Evolutionary conservation across 2,113 vertebrate species (phyloP).

Genomic region (Falcunculus frontatus): DNA sequence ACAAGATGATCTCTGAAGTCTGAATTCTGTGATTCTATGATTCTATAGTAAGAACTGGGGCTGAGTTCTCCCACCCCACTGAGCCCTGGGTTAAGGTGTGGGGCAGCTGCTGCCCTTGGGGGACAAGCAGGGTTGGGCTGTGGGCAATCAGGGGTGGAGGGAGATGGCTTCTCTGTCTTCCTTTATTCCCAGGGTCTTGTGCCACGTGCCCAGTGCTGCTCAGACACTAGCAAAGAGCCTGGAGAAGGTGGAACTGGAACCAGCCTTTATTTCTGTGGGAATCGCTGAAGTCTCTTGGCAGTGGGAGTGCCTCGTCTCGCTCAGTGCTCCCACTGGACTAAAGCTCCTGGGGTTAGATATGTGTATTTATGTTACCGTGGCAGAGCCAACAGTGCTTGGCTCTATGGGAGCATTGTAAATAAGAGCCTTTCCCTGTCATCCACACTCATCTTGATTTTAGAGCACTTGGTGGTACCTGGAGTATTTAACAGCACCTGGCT

Average conservation of each 20-base stretch:
- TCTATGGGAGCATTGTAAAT: background rate
- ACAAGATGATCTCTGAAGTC: background rate
- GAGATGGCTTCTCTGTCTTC: background rate
- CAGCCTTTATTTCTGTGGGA: background rate
- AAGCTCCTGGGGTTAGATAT: background rate
- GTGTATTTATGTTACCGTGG: background rate
- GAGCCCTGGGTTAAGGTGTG: background rate
- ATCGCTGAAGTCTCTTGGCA: background rate
- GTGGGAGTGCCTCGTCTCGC: accelerated
- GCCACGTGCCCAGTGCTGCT: background rate
- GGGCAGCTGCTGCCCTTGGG: background rate
- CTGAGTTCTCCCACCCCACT: background rate
- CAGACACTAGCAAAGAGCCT: background rate
- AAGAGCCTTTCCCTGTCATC: constrained; percentile 10
- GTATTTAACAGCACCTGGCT: constrained; percentile 55
- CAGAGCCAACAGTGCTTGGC: background rate
- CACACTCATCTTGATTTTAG: constrained; percentile 26
- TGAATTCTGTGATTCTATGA: background rate
- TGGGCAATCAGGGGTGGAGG: background rate
- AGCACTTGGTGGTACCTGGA: constrained; percentile 26
- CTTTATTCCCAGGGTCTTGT: background rate
- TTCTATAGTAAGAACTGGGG: background rate
- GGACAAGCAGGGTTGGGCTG: background rate
- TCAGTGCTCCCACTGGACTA: background rate
- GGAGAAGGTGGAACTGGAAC: background rate